Percentiles rank a stretch among this genome's conserved stretches.
These are phyloP conservation scores for Parnassius orleans DNA, from an alignment of 2,888 invertebrate genomes.

Conservation along the genomic window DNA sequence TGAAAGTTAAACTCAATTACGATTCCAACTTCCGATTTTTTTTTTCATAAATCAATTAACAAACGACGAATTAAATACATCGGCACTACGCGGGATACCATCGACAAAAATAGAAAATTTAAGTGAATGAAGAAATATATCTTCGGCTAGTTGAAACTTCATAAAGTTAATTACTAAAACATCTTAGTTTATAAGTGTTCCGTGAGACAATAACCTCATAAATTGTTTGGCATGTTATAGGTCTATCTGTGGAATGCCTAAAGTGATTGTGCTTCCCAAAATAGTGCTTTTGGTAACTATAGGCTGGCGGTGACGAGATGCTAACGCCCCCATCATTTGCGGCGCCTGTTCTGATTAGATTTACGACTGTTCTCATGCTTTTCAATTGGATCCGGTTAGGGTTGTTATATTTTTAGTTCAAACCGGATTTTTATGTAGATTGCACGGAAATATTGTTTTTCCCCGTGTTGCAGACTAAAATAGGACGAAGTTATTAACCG, in stretches of 20 bases:
- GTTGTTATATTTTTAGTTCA: slow-evolving; percentile 33
- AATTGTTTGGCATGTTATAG: slow-evolving; percentile 29
- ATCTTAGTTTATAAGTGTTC: slow-evolving; percentile 11
- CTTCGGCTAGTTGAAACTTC: slow-evolving; percentile 13
- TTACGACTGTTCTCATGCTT: slow-evolving; percentile 49
- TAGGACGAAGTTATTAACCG: no score
- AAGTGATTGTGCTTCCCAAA: slow-evolving; percentile 30
- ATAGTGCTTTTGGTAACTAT: slow-evolving; percentile 30
- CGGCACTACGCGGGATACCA: no score
- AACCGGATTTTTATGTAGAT: no score
- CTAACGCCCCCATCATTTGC: slow-evolving; percentile 39
- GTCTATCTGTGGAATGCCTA: slow-evolving; percentile 14
- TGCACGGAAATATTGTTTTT: no score
- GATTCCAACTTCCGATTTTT: no score
- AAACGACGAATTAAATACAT: background rate
- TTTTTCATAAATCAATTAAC: slow-evolving; percentile 14
- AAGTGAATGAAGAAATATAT: slow-evolving; percentile 20
- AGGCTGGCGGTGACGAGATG: slow-evolving; percentile 27
- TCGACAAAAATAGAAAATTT: slow-evolving; percentile 9
- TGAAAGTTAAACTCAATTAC: no score
- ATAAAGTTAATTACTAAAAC: slow-evolving; percentile 24
- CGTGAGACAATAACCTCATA: slow-evolving; percentile 28
- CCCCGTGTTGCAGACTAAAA: no score
- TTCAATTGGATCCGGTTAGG: slow-evolving; percentile 48
- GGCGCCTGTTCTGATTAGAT: slow-evolving; percentile 56